These are phyloP conservation scores for Eudyptes chrysolophus DNA, from an alignment of 2,113 vertebrate genomes.

Conservation along the genomic window DNA sequence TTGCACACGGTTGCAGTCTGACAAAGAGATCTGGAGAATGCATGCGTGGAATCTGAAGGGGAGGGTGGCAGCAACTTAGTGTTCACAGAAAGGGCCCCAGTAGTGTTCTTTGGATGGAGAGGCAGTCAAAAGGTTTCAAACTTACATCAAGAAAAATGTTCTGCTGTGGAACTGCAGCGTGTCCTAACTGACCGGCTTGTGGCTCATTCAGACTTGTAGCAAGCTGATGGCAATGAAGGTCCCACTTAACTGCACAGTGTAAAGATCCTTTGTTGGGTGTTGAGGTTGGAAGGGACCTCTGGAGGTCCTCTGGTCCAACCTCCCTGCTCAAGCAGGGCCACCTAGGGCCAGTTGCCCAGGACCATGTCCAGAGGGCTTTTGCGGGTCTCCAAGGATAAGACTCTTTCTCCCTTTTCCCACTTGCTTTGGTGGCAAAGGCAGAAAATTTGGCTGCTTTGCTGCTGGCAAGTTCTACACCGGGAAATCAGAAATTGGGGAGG, in stretches of 20 bases:
- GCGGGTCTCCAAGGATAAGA: not conserved
- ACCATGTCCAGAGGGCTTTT: rapidly evolving
- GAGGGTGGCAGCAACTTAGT: slow-evolving; percentile 33
- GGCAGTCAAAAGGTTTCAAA: not conserved
- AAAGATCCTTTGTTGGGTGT: not conserved
- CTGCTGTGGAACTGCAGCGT: not conserved
- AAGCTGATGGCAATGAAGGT: not conserved
- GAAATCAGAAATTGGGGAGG: not conserved
- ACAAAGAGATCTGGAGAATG: slow-evolving; percentile 31
- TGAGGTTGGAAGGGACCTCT: not conserved
- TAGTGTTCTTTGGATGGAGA: not conserved
- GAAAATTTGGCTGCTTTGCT: not conserved
- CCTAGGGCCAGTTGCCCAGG: not conserved
- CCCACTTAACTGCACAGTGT: not conserved
- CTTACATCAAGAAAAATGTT: not conserved
- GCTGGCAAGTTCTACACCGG: not conserved
- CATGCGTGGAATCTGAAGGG: not conserved
- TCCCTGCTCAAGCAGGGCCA: not conserved
- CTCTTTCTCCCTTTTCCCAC: not conserved
- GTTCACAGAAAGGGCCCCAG: slow-evolving; percentile 22
- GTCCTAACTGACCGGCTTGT: not conserved
- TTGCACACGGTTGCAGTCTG: slow-evolving; percentile 51
- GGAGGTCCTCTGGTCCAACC: not conserved
- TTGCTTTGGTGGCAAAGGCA: not conserved
- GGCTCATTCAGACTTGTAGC: not conserved